Evolutionary conservation across 2,797 vertebrate species (phyloP).

Genomic region (Sarcoramphus papa): DNA sequence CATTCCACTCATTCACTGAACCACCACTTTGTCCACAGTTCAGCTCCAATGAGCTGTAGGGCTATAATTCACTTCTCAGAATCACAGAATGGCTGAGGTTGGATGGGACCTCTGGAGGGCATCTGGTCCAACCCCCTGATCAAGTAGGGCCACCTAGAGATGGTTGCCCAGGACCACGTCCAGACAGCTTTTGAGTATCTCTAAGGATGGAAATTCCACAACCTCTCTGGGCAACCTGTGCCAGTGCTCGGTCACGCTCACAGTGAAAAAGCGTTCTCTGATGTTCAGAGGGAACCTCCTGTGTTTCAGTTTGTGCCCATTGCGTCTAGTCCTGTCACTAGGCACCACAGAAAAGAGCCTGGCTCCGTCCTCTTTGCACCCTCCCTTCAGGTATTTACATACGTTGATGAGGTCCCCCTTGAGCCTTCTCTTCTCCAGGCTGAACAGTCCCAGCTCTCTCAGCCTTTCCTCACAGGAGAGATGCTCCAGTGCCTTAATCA

Average conservation of each 20-base stretch:
- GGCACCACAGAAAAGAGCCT: not conserved
- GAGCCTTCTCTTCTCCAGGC: not conserved
- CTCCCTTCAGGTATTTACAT: not conserved
- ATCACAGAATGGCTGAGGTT: not conserved
- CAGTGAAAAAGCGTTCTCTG: not conserved
- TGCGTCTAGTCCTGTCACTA: not conserved
- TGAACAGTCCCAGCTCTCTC: not conserved
- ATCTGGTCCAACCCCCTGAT: not conserved
- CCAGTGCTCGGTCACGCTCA: fast-evolving
- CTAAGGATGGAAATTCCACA: not conserved
- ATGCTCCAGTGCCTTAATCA: not conserved
- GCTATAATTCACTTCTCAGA: not conserved
- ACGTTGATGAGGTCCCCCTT: not conserved
- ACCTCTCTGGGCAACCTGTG: not conserved
- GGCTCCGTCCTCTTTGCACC: not conserved
- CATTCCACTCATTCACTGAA: not conserved
- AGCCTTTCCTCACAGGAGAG: not conserved
- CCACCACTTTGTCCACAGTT: not conserved
- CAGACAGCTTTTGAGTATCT: not conserved
- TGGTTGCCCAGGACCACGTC: not conserved
- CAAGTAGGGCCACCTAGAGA: not conserved
- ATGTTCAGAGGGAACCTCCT: not conserved
- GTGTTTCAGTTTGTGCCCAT: not conserved
- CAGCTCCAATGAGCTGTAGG: not conserved
- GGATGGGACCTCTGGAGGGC: not conserved